Percentiles rank a stretch among this genome's conserved stretches.
These are phyloP conservation scores for Rhagologus leucostigma DNA, from an alignment of 2,113 vertebrate species.

Conservation along the genomic window DNA sequence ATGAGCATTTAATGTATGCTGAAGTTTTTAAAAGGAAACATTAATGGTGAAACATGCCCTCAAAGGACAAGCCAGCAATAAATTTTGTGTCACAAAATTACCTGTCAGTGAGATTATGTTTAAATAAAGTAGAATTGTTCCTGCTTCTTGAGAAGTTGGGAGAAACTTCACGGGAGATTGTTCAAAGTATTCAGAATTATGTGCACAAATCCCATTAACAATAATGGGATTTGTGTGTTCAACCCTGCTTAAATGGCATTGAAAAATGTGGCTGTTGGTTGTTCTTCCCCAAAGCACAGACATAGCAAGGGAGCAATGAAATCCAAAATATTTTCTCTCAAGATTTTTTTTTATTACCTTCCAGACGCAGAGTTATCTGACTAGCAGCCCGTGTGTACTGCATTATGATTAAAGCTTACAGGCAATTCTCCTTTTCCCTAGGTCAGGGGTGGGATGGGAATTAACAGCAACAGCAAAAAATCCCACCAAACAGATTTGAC, in stretches of 20 bases:
- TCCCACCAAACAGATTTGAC: background rate
- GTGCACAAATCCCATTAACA: conserved; percentile 74
- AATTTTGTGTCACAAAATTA: conserved; percentile 80
- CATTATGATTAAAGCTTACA: background rate
- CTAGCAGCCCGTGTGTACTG: background rate
- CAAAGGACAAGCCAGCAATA: conserved; percentile 76
- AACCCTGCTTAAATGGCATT: conserved; percentile 53
- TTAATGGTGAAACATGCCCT: conserved; percentile 78
- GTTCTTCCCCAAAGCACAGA: conserved; percentile 37
- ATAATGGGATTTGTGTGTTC: conserved; percentile 72
- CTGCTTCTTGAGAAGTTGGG: conserved; percentile 62
- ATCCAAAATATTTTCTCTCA: conserved; percentile 27
- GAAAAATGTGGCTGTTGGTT: conserved; percentile 54
- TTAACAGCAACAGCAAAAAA: background rate
- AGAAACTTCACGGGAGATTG: conserved; percentile 66
- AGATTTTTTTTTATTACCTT: conserved; percentile 16
- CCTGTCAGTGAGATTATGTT: conserved; percentile 78
- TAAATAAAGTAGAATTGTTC: conserved; percentile 77
- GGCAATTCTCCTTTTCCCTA: background rate
- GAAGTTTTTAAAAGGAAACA: conserved; percentile 82
- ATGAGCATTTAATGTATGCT: conserved; percentile 77
- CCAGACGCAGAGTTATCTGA: background rate
- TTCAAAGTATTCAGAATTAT: conserved; percentile 75
- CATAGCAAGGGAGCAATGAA: conserved; percentile 42
- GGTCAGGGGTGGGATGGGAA: background rate